Conservation (phyloP, 2,888 invertebrate genomes). For the Leistus spinibarbis region DNA sequence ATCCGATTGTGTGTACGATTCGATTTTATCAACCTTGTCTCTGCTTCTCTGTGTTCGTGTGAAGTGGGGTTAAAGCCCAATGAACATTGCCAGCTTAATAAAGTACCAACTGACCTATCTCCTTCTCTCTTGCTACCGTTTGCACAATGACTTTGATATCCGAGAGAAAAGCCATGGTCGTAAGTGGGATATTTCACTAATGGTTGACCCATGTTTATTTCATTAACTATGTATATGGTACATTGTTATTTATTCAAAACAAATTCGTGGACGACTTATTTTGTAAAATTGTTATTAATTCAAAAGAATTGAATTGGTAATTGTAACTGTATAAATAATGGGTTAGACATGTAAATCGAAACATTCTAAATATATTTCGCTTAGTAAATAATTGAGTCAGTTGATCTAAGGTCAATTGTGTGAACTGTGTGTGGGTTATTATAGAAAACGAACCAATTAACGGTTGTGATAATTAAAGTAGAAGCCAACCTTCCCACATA, state of each 20-base stretch:
- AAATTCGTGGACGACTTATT: too few relatives aligned
- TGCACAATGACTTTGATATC: slow-evolving; percentile 31
- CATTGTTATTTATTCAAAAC: too few relatives aligned
- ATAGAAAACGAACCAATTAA: slow-evolving; percentile 1
- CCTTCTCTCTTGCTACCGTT: slow-evolving; percentile 14
- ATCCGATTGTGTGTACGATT: background rate
- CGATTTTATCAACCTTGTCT: background rate
- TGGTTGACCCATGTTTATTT: background rate
- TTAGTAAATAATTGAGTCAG: background rate
- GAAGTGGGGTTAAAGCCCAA: slow-evolving; percentile 2
- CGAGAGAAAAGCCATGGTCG: slow-evolving; percentile 4
- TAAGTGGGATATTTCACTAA: slow-evolving; percentile 2
- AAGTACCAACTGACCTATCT: slow-evolving; percentile 24
- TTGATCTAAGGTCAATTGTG: background rate
- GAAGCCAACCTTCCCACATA: slow-evolving; percentile 9
- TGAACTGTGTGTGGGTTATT: background rate
- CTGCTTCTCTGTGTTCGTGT: background rate
- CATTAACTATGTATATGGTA: background rate
- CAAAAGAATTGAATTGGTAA: background rate
- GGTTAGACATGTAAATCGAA: background rate
- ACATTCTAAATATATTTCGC: background rate
- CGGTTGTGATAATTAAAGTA: slow-evolving; percentile 10
- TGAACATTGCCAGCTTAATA: slow-evolving; percentile 17
- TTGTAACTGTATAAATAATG: background rate
- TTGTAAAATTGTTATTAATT: too few relatives aligned